Evolutionary conservation across 2,113 vertebrate genomes (phyloP), one percentile per base, ranked within the genome.

Genomic region (Turnix velox): DNA sequence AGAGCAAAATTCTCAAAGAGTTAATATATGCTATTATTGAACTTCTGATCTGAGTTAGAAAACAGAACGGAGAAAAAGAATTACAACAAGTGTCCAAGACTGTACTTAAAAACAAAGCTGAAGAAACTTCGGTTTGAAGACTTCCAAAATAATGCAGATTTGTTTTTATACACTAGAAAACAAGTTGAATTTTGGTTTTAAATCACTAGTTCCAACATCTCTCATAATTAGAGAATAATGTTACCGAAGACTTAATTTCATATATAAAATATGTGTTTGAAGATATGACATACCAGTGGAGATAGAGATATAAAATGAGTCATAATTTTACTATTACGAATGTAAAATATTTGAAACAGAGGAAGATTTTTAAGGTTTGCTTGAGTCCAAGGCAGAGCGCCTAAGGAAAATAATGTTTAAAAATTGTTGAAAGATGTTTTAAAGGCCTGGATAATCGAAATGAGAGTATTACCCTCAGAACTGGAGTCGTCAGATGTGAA

Each of bases 241-340:
- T 28, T 42, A 48, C 20, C 52, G 24, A 79, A 65, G 9, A 49
- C 45, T 65, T 82, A 23, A 31, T 87, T 78, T 82, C 51, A 63
- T 39, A 39, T 63, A 67, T 25, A 46, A 88, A 63, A 24, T 19
- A 6, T 33, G 25, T 62, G 6, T 71, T 74, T 67, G 18, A 18
- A 82, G 30, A 37, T 18, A 37, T 0, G 0, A 54, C 1, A 0
- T 7, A 11, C 4, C 7, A 75, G 22, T 24, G 20, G 42, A 54
- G 33, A 40, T n/a, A 69, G 6, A 52, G 24, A 18, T 49, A 86
- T 46, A 57, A 6, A 92, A 27, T 1, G 9, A 22, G 49, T 30
- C 4, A 8, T 10, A 67, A 79, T 54, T 24, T 68, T 19, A 39
- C 8, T 24, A 10, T 23, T 61, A 83, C 83, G 30, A 75, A 61